Conservation (phyloP, 2,888 invertebrate genomes). For the Odontomyia ornata region DNA sequence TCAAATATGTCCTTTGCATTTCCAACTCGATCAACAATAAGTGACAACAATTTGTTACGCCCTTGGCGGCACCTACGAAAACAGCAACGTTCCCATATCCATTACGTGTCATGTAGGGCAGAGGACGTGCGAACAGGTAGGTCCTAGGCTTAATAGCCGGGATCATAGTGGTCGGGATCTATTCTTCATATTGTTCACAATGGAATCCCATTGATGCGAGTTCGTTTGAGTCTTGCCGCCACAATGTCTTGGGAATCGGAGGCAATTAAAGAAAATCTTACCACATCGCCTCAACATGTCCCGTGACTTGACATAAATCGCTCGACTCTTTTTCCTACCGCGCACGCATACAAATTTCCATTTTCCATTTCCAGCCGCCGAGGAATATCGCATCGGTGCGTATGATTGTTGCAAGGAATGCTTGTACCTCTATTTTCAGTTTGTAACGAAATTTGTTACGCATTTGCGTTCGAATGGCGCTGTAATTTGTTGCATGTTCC, state of each 20-base stretch:
- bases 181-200: slow-evolving; percentile 21
- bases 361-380: slow-evolving; percentile 6
- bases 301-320: slow-evolving; percentile 43
- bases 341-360: slow-evolving; percentile 15
- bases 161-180: slow-evolving; percentile 13
- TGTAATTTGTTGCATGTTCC: slow-evolving; percentile 37
- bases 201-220: slow-evolving; percentile 15
- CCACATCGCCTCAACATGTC: slow-evolving; percentile 35
- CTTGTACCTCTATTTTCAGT: neutral
- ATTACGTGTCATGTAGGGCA: neutral
- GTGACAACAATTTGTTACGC: slow-evolving; percentile 49
- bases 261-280: slow-evolving; percentile 38
- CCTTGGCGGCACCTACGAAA: slow-evolving; percentile 25
- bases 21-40: neutral
- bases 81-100: neutral
- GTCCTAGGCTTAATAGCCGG: slow-evolving; percentile 38
- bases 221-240: slow-evolving; percentile 41
- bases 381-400: neutral
- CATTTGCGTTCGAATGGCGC: slow-evolving; percentile 42
- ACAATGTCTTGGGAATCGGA: slow-evolving; percentile 30
- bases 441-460: slow-evolving; percentile 44
- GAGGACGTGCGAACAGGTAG: slow-evolving; percentile 49
- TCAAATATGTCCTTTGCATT: neutral
- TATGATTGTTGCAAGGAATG: neutral
- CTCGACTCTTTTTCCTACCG: slow-evolving; percentile 20